Base-by-base conservation (phyloP, 2,113 vertebrate genomes). In the Neofelis nebulosa region DNA sequence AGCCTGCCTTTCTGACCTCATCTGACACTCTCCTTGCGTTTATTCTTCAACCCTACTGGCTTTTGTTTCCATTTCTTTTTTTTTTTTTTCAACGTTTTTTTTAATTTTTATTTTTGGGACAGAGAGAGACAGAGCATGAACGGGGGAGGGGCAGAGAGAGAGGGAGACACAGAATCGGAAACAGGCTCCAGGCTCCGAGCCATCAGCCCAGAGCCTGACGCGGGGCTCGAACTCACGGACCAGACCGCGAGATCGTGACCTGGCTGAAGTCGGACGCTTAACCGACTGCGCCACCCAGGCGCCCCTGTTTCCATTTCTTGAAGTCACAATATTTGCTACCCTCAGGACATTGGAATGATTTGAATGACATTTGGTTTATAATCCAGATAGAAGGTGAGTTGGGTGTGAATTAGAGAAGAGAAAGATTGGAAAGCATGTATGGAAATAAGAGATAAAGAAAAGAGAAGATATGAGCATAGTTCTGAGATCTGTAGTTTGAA, bases 401-500 rank as follows among this genome's bases (percentile, higher is more conserved):
- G 74, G 65, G 36, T 15, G 1, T 95, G 41, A 93, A 19, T 38
- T 83, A 65, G 71, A 76, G 65, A 38, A 69, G 3, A 71, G 18
- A 29, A 21, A 66, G 55, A 15, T 82, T 61, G 45, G 66, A 94
- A 33, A 81, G 18, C 12, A 41, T 12, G 1, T 38, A n/a, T 48
- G 61, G 14, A 65, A 78, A 31, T 45, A 16, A 21, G 71, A 89
- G 94, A 88, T 65, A 50, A 93, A 89, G 63, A 57, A 81, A 57
- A 85, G 18, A 87, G 80, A 91, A 45, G 19, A 52, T 66, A 21
- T 23, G 78, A 81, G 71, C 33, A 41, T 13, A 71, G 78, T 65
- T 92, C 88, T 86, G 41, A 88, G 79, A 79, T 69, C 38, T 61
- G 29, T 33, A n/a, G 57, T 94, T 89, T 89, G 73, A 92, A 92